These are phyloP conservation scores for Neotoma lepida DNA, from an alignment of 2,113 vertebrate genomes.

Conservation along the genomic window DNA sequence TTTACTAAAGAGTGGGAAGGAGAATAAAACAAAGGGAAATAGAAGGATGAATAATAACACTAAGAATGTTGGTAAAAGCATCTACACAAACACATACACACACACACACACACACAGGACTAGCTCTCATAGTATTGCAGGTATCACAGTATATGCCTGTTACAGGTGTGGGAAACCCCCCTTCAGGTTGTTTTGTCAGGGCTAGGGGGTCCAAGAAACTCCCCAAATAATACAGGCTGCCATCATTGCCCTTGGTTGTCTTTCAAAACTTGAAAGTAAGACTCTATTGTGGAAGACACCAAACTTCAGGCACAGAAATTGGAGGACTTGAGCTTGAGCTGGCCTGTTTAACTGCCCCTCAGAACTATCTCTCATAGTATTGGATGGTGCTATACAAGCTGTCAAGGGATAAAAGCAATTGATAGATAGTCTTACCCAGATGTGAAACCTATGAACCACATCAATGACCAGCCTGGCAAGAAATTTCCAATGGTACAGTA, in stretches of 20 bases:
- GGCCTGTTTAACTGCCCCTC: not conserved
- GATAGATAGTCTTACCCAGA: not conserved
- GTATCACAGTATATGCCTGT: not conserved
- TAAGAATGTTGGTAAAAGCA: not conserved
- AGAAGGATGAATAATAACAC: not conserved
- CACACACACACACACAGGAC: not conserved
- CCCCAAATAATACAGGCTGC: too few relatives aligned
- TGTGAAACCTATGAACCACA: not conserved
- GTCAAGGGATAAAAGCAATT: not conserved
- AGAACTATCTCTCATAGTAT: not conserved
- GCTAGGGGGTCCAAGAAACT: not conserved
- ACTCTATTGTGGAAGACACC: not conserved
- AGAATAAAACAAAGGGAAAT: not conserved
- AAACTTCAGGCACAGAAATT: not conserved
- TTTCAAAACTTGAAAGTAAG: not conserved
- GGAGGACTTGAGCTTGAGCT: not conserved
- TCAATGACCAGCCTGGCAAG: not conserved
- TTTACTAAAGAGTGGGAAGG: too few relatives aligned
- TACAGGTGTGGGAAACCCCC: not conserved
- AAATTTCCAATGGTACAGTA: not conserved
- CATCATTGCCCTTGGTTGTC: not conserved
- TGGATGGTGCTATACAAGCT: not conserved
- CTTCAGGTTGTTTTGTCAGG: not conserved
- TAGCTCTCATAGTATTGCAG: not conserved
- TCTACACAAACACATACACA: not conserved